A percentile compares a stretch with the other conserved stretches of the same genome.
Conservation (phyloP, 1,140 invertebrate species). For the Paraescarpia echinospica region DNA sequence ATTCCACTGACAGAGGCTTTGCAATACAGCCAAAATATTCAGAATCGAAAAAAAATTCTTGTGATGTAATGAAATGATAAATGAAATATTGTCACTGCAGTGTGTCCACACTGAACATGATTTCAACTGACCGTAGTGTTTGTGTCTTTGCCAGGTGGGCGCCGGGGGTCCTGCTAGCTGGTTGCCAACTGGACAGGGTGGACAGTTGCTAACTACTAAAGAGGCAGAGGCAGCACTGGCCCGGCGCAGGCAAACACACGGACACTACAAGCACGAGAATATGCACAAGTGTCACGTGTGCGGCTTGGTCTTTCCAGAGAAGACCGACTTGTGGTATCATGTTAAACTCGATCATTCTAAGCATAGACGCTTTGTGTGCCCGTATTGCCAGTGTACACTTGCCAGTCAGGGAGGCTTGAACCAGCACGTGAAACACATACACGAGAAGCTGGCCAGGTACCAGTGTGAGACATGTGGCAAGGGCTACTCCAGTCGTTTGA, state of each 20-base stretch:
- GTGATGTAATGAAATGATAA: not conserved
- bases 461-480: not conserved
- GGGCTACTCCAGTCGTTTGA: not conserved
- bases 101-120: not conserved
- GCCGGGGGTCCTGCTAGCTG: not conserved
- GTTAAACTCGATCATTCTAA: not conserved
- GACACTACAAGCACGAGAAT: not conserved
- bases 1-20: no score
- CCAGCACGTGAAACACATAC: not conserved
- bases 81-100: not conserved
- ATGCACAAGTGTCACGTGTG: not conserved
- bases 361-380: not conserved
- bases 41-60: no score
- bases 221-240: not conserved
- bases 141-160: not conserved
- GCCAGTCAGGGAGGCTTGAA: not conserved
- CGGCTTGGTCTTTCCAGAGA: not conserved
- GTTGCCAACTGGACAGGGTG: not conserved
- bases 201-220: not conserved
- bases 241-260: not conserved
- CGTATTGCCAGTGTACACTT: not conserved
- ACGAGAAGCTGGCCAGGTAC: not conserved
- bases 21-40: no score
- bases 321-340: not conserved
- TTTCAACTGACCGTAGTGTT: not conserved